Evolutionary conservation across 2,797 vertebrate species (phyloP).

Genomic region (Rhynchotus rufescens): DNA sequence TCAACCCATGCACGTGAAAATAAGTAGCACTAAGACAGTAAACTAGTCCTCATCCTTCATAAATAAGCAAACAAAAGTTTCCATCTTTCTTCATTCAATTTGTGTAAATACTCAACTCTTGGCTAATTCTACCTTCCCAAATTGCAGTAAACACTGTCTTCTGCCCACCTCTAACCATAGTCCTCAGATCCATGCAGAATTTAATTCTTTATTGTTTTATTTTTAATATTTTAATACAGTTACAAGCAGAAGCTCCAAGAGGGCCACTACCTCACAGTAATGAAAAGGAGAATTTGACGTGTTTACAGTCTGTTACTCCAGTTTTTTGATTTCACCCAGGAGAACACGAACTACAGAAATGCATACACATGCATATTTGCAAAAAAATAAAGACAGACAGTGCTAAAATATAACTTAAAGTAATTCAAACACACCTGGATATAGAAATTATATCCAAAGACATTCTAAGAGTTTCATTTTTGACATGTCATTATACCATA

Average conservation of each 20-base stretch:
- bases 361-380: fast-evolving
- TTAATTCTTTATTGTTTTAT: background rate
- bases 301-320: background rate
- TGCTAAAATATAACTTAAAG: background rate
- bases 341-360: background rate
- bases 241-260: background rate
- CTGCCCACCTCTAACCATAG: background rate
- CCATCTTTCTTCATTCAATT: background rate
- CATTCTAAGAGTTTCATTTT: background rate
- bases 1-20: fast-evolving
- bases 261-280: background rate
- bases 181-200: background rate
- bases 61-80: background rate
- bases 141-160: background rate
- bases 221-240: background rate
- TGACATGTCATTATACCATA: background rate
- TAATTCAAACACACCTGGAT: background rate
- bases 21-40: background rate
- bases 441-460: background rate
- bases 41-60: background rate
- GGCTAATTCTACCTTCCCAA: background rate
- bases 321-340: background rate
- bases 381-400: background rate
- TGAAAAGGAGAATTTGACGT: background rate
- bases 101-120: fast-evolving